Conservation (phyloP, 2,888 invertebrate genomes). For the Thysanoteuthis rhombus region DNA sequence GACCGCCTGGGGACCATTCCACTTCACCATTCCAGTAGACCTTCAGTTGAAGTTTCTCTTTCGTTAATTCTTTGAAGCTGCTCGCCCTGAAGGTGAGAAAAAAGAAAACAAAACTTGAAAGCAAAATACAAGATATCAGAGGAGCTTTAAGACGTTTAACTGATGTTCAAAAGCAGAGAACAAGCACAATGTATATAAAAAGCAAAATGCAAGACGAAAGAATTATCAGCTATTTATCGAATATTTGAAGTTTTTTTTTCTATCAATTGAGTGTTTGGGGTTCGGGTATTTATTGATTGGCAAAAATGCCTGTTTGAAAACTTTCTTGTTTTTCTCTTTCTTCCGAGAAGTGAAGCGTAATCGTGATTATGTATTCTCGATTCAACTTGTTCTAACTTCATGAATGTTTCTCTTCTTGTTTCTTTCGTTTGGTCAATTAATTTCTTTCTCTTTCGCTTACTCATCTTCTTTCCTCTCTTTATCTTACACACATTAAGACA, state of each 20-base stretch:
- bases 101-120: background rate
- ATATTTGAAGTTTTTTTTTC: background rate
- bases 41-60: slow-evolving; percentile 23
- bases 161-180: background rate
- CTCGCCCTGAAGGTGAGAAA: background rate
- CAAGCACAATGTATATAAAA: background rate
- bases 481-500: too few species aligned
- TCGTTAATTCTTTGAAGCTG: slow-evolving; percentile 20
- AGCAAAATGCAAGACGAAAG: background rate
- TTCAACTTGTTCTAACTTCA: too few species aligned
- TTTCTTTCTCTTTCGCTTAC: too few species aligned
- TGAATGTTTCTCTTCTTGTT: too few species aligned
- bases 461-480: too few species aligned
- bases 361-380: too few species aligned
- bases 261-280: background rate
- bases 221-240: background rate
- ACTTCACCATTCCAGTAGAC: slow-evolving; percentile 20
- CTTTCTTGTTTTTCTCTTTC: too few species aligned
- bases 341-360: too few species aligned
- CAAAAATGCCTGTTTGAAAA: background rate
- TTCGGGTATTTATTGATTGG: background rate
- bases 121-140: background rate
- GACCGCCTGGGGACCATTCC: slow-evolving; percentile 24
- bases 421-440: too few species aligned
- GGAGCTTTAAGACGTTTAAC: background rate